Evolutionary conservation across 2,113 vertebrate genomes (phyloP), one percentile per base, ranked within the genome.

Genomic region (Daboia siamensis): DNA sequence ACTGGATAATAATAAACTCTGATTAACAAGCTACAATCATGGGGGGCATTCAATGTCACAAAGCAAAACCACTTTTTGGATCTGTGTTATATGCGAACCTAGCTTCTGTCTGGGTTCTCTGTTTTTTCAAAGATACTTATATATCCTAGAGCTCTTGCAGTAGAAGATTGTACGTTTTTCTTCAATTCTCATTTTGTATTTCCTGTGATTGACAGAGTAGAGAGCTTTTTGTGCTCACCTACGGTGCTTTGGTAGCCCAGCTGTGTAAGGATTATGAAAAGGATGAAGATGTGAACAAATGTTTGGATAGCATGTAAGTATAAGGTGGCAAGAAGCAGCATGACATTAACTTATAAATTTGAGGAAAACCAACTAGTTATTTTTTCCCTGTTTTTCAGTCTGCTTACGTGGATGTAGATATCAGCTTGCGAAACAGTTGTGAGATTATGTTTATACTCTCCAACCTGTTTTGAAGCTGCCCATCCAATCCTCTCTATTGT

Each of bases 271-370:
- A 98, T 92, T 98, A 97, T 92, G 97, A 98, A 94, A 98, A 97
- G 93, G 98, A 98, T 95, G 98, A 98, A 97, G 98, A 98, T 94
- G 97, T 98, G 80, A 98, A 98, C 61, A 96, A 94, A 90, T 97
- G 95, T 90, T 96, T 98, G 93, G 98, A 98, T 11, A 96, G 92
- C 95, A 98, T 98, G 98, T 98, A 96, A 98, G 98, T 98, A 93
- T 9, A 93, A 29, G n/a, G 59, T 2, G 20, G 11, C 94, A n/a
- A 39, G 84, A 10, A 69, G 44, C 21, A 69, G 17, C 46, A 17
- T 20, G 48, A 20, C 15, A 20, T 56, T 55, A n/a, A 88, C 33
- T 56, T 17, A 56, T 13, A 89, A 64, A 64, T 15, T 29, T 48
- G 39, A 89, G 24, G 15, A 0, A 10, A 26, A 13, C 17, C 12